A percentile compares a stretch with the other conserved stretches of the same genome.
These are phyloP conservation scores for Eublepharis macularius DNA, from an alignment of 2,113 vertebrate species.

Conservation along the genomic window DNA sequence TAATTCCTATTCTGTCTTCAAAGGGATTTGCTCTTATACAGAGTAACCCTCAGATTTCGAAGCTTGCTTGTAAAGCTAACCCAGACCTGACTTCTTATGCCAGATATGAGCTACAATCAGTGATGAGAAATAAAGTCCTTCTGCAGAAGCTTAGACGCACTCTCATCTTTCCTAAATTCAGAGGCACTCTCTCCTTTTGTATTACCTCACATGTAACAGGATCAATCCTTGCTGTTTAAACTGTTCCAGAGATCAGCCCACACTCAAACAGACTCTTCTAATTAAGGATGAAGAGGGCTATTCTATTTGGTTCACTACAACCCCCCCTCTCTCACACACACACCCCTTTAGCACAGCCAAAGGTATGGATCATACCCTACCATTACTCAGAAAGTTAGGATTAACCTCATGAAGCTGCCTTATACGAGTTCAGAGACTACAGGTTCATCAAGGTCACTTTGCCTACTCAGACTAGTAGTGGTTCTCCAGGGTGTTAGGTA, in stretches of 20 bases:
- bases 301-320: not conserved
- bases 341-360: not conserved
- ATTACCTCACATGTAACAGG: not conserved
- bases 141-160: not conserved
- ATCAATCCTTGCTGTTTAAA: not conserved
- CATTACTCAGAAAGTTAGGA: not conserved
- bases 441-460: no score
- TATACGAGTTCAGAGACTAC: no score
- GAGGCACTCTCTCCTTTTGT: not conserved
- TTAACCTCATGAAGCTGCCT: no score
- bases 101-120: no score
- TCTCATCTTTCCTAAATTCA: not conserved
- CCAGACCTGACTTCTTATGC: no score
- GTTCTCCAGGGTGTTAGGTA: no score
- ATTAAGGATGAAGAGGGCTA: not conserved
- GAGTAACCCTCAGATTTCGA: no score
- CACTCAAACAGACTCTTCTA: not conserved
- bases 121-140: not conserved
- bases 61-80: no score
- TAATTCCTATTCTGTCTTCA: no score
- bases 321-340: no score
- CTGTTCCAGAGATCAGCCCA: not conserved
- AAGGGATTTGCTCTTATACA: no score
- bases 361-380: not conserved
- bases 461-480: no score